Base-by-base conservation (phyloP, 2,797 vertebrate species). In the Australoheros facetus region DNA sequence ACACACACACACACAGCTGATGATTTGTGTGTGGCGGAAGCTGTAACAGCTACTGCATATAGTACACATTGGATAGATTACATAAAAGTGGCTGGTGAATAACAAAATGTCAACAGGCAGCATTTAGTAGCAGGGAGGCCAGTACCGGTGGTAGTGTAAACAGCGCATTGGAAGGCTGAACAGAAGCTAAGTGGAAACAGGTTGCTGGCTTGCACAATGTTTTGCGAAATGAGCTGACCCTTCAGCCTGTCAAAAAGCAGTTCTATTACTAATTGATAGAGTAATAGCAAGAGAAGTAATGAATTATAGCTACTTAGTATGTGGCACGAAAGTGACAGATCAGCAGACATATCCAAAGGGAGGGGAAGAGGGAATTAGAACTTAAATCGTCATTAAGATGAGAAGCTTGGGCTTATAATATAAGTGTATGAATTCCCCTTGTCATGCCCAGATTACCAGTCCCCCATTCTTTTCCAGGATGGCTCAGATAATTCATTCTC, bases 101-200 rank as follows among this genome's bases (percentile, higher is more conserved):
- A 95, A 80, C 91, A 89, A 88, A 79, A 56, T 94, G 96, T 96
- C 96, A 97, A 93, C 93, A 89, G 93, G 94, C 95, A 94, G 94
- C 92, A 82, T 94, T 93, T 93, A 93, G 90, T 74, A 85, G 86
- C 87, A 88, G 81, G 75, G 92, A 91, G 93, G 88, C 92, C 94
- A 84, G 92, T 93, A 28, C 75, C 77, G 54, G 55, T 80, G 53
- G 37, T 73, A 23, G 58, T 64, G 62, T 59, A 82, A 86, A 75
- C 28, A 34, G 64, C 77, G 85, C 71, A 56, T 79, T 58, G 73
- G 73, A 42, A 71, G 80, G 81, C 53, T 51, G 66, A 72, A 59
- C 23, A 51, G 51, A 73, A 69, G 73, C 76, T 62, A 56, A 78
- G 69, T 66, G 48, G 81, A 71, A 78, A 83, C 69, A 78, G 66